Base-by-base conservation (phyloP, 2,888 invertebrate genomes). In the Liopterus haemorrhoidalis region DNA sequence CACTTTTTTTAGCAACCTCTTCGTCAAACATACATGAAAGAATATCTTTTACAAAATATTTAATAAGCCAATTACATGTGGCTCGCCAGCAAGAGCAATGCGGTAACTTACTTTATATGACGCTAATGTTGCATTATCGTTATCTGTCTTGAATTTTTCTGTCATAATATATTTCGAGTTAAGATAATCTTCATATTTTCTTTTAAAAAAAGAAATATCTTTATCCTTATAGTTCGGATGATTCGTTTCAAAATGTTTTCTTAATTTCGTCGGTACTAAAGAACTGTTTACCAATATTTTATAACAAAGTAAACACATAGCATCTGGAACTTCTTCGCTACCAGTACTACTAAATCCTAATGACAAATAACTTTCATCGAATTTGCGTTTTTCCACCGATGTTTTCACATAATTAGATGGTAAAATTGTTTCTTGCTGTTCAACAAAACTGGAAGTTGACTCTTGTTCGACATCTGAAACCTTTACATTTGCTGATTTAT, bases 1-100 rank as follows among this genome's bases (percentile, higher is more conserved):
- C 54, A 54, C 59, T 49, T 53, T 57, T 51, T 55, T 60, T 54
- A 53, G 57, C 57, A 53, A 52, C 48, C 56, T 55, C 61, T 58
- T 51, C 62, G 44, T 50, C 59, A 36, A 51, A 54, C 55, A 56
- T 59, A 57, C 59, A 39, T 48, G 53, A 50, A 57, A 58, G 27
- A 47, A 50, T 36, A 57, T 54, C 48, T 58, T 43, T 18, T 20
- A 49, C 46, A 39, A 44, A 48, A 35, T 49, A 50, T 50, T 41
- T 35, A 9, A 54, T 58, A 51, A 59, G 53, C 57, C 57, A 49
- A 59, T 59, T 54, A 57, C 57, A 50, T 59, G 57, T 45, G 53
- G 52, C 54, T 58, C 50, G 46, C 51, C 56, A 24, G 25, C 30
- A 20, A 36, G 15, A 27, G 48, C 41, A 31, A 46, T 44, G 16